Percentiles rank a stretch among this genome's conserved stretches.
Evolutionary conservation across 2,888 invertebrate species (phyloP).

Genomic region (Abrostola tripartita): DNA sequence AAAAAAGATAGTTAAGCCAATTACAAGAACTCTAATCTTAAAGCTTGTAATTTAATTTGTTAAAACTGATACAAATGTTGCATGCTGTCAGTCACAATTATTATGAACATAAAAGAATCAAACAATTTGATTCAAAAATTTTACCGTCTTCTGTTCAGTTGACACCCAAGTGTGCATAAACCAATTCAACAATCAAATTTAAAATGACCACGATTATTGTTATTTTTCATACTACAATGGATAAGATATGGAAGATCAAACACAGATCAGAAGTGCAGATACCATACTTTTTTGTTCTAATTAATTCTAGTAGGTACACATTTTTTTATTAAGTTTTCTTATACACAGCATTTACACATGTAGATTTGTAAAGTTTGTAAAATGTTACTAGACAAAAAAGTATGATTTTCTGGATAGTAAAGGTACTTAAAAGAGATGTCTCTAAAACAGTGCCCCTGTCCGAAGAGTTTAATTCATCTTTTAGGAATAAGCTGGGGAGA

Average conservation of each 20-base stretch:
- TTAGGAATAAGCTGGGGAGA: slow-evolving; percentile 34
- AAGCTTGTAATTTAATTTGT: slow-evolving; percentile 77
- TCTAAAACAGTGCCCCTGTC: slow-evolving; percentile 62
- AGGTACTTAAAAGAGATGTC: slow-evolving; percentile 10
- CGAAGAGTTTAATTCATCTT: slow-evolving; percentile 54
- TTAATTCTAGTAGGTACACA: slow-evolving; percentile 36
- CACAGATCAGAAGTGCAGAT: slow-evolving; percentile 21
- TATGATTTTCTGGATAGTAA: slow-evolving; percentile 47
- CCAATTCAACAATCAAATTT: slow-evolving; percentile 77
- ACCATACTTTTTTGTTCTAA: slow-evolving; percentile 59
- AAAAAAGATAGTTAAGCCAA: slow-evolving; percentile 81
- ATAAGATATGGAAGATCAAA: slow-evolving; percentile 6
- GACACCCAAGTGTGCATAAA: slow-evolving; percentile 85
- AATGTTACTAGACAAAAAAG: slow-evolving; percentile 54
- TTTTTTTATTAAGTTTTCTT: slow-evolving; percentile 6
- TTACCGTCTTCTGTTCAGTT: slow-evolving; percentile 87
- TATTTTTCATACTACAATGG: slow-evolving; percentile 24
- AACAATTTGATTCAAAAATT: slow-evolving; percentile 73
- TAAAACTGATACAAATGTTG: slow-evolving; percentile 73
- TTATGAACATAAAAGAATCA: slow-evolving; percentile 74
- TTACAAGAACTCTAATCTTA: slow-evolving; percentile 76
- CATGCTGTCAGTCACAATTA: slow-evolving; percentile 87
- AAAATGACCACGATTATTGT: slow-evolving; percentile 46
- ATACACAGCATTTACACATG: no score
- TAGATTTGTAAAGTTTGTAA: not conserved